phyloP scores from a whole-genome alignment of 2,797 vertebrate species.

The Etheostoma perlongum region DNA sequence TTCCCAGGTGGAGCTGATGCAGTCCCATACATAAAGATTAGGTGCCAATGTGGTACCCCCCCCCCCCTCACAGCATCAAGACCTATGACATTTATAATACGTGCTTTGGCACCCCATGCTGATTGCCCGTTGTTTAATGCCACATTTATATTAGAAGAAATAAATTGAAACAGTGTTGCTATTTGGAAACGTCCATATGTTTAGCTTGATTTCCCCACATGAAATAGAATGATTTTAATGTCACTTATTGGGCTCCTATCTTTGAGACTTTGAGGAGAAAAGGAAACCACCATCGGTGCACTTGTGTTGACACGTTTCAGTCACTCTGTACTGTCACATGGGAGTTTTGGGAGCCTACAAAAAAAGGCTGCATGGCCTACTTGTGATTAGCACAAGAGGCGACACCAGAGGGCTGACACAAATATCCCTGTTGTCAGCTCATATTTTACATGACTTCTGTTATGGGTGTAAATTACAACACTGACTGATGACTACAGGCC shows the following conservation, averaged over 20 bases:
- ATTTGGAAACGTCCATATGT: neutral
- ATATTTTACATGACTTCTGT: slow-evolving; percentile 30
- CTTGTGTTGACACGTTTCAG: slow-evolving; percentile 27
- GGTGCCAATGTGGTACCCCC: neutral
- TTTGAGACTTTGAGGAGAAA: neutral
- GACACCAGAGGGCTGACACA: slow-evolving; percentile 55
- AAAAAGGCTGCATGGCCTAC: slow-evolving; percentile 47
- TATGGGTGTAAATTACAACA: slow-evolving; percentile 11
- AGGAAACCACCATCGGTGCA: neutral
- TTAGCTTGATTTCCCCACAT: neutral
- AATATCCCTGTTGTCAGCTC: slow-evolving; percentile 50
- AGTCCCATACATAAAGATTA: slow-evolving; percentile 43
- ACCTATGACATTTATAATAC: slow-evolving; percentile 9
- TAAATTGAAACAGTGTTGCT: too few species aligned
- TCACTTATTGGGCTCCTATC: neutral
- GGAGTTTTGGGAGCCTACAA: slow-evolving; percentile 21
- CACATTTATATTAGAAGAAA: slow-evolving; percentile 6
- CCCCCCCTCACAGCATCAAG: neutral
- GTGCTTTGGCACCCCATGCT: neutral
- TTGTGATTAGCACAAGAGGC: slow-evolving; percentile 44
- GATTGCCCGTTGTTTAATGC: neutral
- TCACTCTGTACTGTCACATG: slow-evolving; percentile 41
- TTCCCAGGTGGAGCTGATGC: slow-evolving; percentile 23
- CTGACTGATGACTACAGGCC: neutral
- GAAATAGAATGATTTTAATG: neutral